Conservation (phyloP, 2,888 invertebrate genomes). For the Plusia festucae region DNA sequence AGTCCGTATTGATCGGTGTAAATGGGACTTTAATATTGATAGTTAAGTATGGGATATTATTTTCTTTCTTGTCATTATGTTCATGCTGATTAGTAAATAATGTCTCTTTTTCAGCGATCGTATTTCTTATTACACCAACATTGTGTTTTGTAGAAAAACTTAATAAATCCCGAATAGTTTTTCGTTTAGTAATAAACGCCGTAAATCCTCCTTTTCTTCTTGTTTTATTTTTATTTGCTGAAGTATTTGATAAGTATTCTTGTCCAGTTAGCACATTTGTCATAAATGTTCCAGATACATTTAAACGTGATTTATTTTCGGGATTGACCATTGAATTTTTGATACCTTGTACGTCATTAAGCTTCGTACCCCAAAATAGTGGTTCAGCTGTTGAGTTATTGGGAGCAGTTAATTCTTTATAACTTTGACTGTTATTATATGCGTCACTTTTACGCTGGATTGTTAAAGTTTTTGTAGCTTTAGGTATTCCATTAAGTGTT, state of each 20-base stretch:
- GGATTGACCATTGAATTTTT: background rate
- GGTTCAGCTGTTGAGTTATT: background rate
- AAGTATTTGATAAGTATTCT: background rate
- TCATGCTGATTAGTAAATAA: background rate
- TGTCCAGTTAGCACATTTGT: background rate
- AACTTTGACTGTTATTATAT: background rate
- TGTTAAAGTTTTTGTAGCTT: background rate
- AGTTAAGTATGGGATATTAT: constrained; percentile 2
- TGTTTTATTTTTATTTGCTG: background rate
- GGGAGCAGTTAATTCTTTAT: background rate
- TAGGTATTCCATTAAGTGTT: background rate
- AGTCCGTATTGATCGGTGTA: background rate
- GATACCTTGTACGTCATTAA: background rate
- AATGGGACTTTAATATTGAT: constrained; percentile 20
- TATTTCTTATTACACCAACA: background rate
- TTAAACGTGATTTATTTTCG: background rate
- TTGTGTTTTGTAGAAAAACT: background rate
- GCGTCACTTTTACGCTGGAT: background rate
- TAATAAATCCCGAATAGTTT: background rate
- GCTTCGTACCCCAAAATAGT: constrained; percentile 3
- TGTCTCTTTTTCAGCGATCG: background rate
- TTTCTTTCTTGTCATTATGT: background rate
- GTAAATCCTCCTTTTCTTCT: background rate
- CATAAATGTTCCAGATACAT: background rate
- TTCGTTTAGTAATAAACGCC: background rate